A percentile compares a stretch with the other conserved stretches of the same genome.
Conservation (phyloP, 2,797 vertebrate species). For the Crenichthys baileyi region DNA sequence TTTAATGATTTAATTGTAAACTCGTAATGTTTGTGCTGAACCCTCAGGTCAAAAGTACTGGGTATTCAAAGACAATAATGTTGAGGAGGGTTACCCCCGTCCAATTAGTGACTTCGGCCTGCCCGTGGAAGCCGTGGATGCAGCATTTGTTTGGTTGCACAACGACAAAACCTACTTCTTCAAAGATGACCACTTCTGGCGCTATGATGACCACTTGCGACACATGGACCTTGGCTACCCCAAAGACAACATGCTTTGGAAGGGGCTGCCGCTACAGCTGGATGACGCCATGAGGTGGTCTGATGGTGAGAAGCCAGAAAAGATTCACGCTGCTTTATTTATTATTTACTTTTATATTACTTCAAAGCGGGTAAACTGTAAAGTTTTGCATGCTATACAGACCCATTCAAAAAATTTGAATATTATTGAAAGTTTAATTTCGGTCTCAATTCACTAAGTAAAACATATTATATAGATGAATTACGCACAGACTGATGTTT, state of each 20-base stretch:
- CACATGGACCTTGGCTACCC: conserved; percentile 94
- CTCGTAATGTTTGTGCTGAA: conserved; percentile 6
- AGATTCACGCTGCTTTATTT: not conserved
- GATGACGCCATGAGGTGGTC: conserved; percentile 97
- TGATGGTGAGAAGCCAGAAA: conserved; percentile 84
- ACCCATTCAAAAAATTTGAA: not conserved
- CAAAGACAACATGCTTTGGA: conserved; percentile 88
- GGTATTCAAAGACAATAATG: conserved; percentile 96
- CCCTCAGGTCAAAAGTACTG: conserved; percentile 91
- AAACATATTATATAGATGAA: too few species aligned
- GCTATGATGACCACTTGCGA: conserved; percentile 89
- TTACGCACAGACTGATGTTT: not conserved
- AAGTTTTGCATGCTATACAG: not conserved
- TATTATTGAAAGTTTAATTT: not conserved
- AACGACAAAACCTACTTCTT: conserved; percentile 99
- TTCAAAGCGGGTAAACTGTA: not conserved
- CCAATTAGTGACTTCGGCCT: conserved; percentile 93
- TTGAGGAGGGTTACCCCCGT: conserved; percentile 95
- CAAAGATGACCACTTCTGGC: conserved; percentile 92
- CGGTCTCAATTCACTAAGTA: too few species aligned
- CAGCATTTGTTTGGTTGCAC: conserved; percentile 92
- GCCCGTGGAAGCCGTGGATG: conserved; percentile 88
- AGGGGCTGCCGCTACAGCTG: conserved; percentile 87
- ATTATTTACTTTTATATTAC: not conserved
- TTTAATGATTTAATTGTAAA: not conserved